Evolutionary conservation across 2,888 invertebrate species (phyloP).

Genomic region (Teinopalpus imperialis): DNA sequence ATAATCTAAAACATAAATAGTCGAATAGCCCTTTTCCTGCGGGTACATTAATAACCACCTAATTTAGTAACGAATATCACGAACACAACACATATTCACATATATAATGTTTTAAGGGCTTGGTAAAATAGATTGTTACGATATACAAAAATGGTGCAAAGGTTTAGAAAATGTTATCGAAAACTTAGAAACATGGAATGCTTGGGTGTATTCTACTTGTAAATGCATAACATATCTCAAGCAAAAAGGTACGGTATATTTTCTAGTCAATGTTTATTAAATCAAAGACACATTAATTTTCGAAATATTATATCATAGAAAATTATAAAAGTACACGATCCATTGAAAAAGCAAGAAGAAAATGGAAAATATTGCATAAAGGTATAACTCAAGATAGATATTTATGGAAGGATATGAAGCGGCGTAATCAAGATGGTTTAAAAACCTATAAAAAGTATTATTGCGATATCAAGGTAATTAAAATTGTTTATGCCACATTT

Average conservation of each 20-base stretch:
- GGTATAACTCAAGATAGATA: slow-evolving; percentile 45
- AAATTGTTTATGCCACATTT: too few relatives aligned
- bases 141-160: slow-evolving; percentile 50
- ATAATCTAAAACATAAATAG: too few relatives aligned
- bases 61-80: too few relatives aligned
- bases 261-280: too few relatives aligned
- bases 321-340: slow-evolving; percentile 23
- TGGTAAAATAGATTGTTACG: slow-evolving; percentile 30
- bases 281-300: not conserved
- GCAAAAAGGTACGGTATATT: slow-evolving; percentile 35
- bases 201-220: slow-evolving; percentile 54
- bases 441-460: slow-evolving; percentile 35
- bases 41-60: too few relatives aligned
- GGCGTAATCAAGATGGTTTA: slow-evolving; percentile 38
- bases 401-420: slow-evolving; percentile 48
- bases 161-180: slow-evolving; percentile 49
- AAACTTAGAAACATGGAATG: slow-evolving; percentile 56
- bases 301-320: slow-evolving; percentile 24
- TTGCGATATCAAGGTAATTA: slow-evolving; percentile 33
- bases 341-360: slow-evolving; percentile 20
- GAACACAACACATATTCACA: too few relatives aligned
- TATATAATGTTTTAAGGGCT: too few relatives aligned
- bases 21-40: too few relatives aligned
- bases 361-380: slow-evolving; percentile 43
- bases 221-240: slow-evolving; percentile 39